Evolutionary conservation across 2,888 invertebrate species (phyloP).

Genomic region (Incurvaria masculella): DNA sequence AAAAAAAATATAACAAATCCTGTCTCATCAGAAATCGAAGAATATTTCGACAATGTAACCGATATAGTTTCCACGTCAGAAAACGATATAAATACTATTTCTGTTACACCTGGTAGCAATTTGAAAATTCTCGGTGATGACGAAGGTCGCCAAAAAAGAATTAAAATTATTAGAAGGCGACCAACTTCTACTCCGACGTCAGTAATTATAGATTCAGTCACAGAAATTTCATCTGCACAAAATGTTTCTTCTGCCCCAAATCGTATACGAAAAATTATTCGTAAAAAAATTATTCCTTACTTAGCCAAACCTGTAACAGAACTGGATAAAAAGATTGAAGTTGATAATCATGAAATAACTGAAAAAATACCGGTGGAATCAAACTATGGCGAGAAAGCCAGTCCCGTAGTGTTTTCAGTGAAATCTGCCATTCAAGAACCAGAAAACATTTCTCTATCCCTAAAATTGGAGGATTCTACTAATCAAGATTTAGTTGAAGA

Average conservation of each 20-base stretch:
- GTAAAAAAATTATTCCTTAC: slow-evolving; percentile 34
- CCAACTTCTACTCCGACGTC: slow-evolving; percentile 27
- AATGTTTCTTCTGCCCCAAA: slow-evolving; percentile 19
- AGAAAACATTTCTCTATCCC: slow-evolving; percentile 19
- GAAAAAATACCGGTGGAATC: slow-evolving; percentile 7
- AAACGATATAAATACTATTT: not conserved
- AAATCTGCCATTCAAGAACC: slow-evolving; percentile 15
- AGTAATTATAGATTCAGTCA: slow-evolving; percentile 15
- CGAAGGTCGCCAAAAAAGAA: slow-evolving; percentile 20
- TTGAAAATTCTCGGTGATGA: slow-evolving; percentile 18
- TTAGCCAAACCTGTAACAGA: slow-evolving; percentile 29
- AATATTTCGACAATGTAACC: no score
- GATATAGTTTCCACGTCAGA: not conserved
- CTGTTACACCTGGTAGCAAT: slow-evolving; percentile 25
- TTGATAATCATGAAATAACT: not conserved
- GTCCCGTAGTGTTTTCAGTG: slow-evolving; percentile 16
- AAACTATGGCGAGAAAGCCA: slow-evolving; percentile 43
- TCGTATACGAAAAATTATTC: slow-evolving; percentile 37
- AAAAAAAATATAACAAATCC: slow-evolving; percentile 29
- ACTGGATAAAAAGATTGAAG: slow-evolving; percentile 22
- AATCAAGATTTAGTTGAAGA: slow-evolving; percentile 4
- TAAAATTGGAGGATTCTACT: slow-evolving; percentile 12
- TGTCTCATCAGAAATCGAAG: slow-evolving; percentile 17
- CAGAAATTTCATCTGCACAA: slow-evolving; percentile 22
- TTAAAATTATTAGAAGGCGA: slow-evolving; percentile 36